Evolutionary conservation across 2,888 invertebrate genomes (phyloP), one percentile per base, ranked within the genome.

Genomic region (Torymus texanus): DNA sequence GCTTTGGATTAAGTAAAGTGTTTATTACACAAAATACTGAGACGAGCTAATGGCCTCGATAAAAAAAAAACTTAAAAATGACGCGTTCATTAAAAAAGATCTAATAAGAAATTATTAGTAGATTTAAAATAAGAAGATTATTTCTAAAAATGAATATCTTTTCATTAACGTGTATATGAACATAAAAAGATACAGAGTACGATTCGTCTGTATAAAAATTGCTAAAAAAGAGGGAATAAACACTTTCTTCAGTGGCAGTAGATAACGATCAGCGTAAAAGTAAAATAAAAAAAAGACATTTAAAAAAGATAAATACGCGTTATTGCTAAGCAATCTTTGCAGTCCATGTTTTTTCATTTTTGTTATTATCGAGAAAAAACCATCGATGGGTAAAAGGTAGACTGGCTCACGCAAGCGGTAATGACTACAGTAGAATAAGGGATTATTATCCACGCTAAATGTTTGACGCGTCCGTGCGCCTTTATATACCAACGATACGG

Each of bases 171-270:
- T 41, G 41, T 41, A 41, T 41, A 67, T 24, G 67, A 67, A 56
- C n/a, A 41, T 55, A 24, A 55, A 58, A 68, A 5, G 51, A 67
- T 56, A 56, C 56, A 61, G 18, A 62, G 24, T 51, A 61, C 18
- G 5, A 5, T 61, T 53, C 13, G 29, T 50, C 13, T 56, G 41
- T 53, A 68, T 41, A 55, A 70, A 71, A 71, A 71, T 59, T n/a
- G 24, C n/a, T 74, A 66, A 74, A 66, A 74, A 74, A 66, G 53
- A 59, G 50, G 18, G 58, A 63, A 74, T 66, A 50, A 66, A 74
- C 41, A 56, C 16, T 58, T 58, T 65, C 24, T 65, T 55, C 50
- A 65, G 55, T 76, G 70, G 76, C 70, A 76, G 76, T 76, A 70
- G 61, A 59, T 56, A 56, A 67, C 29, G 62, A 76, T 41, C 13